phyloP scores from a whole-genome alignment of 2,113 vertebrate genomes.

The Sapajus apella region DNA sequence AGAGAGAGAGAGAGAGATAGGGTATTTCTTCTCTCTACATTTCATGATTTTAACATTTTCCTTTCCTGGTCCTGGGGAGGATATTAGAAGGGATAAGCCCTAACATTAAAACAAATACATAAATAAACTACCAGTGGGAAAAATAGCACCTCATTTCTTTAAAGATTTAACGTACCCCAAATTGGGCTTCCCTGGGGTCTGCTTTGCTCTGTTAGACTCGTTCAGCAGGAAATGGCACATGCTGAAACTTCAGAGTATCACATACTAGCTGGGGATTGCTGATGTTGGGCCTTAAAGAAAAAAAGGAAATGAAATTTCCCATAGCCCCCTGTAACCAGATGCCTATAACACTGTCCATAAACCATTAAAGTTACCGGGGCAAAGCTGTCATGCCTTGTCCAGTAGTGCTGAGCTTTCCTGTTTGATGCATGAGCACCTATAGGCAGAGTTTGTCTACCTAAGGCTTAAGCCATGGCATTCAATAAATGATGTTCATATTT shows the following conservation, averaged over 20 bases:
- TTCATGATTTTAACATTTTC: constrained; percentile 42
- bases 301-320: background rate
- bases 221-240: background rate
- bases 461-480: background rate
- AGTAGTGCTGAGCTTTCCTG: background rate
- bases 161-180: background rate
- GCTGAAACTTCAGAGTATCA: background rate
- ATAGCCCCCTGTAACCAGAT: background rate
- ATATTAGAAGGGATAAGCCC: background rate
- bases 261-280: background rate
- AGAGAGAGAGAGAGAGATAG: background rate
- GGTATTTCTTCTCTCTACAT: background rate
- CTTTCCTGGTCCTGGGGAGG: constrained; percentile 27
- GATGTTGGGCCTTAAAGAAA: background rate
- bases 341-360: constrained; percentile 1
- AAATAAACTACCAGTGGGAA: constrained; percentile 55
- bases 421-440: background rate
- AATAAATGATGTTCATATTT: background rate
- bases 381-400: background rate
- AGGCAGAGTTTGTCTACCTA: background rate
- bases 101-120: constrained; percentile 57
- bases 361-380: background rate
- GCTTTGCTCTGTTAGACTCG: background rate
- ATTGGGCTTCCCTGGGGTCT: background rate
- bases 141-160: constrained; percentile 30